Conservation (phyloP, 2,797 vertebrate species). For the Hypotaenidia okinawae region DNA sequence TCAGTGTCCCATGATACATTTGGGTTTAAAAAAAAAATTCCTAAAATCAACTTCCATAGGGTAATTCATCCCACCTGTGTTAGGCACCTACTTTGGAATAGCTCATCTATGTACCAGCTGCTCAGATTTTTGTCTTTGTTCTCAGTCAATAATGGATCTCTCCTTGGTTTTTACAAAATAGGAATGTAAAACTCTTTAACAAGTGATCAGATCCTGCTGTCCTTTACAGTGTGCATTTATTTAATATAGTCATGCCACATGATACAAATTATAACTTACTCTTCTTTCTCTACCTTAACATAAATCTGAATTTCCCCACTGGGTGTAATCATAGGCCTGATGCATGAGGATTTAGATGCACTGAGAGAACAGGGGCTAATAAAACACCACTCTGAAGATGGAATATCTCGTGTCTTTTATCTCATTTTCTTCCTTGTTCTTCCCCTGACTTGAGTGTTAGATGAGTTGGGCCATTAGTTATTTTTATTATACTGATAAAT, state of each 20-base stretch:
- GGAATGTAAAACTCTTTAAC: background rate
- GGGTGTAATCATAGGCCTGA: background rate
- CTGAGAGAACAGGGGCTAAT: constrained; percentile 39
- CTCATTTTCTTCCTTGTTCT: background rate
- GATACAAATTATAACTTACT: background rate
- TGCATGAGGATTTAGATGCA: constrained; percentile 22
- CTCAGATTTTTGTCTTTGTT: background rate
- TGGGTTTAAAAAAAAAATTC: background rate
- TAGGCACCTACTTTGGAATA: background rate
- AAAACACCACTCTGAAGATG: constrained; percentile 24
- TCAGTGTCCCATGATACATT: background rate
- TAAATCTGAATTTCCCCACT: constrained; percentile 34
- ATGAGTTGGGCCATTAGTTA: background rate
- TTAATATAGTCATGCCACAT: background rate
- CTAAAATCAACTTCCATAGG: background rate
- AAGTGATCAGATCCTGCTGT: background rate
- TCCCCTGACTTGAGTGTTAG: background rate
- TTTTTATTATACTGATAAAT: constrained; percentile 31
- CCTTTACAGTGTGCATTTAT: background rate
- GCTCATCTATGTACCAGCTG: background rate
- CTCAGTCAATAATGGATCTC: background rate
- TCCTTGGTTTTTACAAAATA: background rate
- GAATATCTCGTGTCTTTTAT: background rate
- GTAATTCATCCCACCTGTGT: background rate
- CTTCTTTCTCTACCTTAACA: constrained; percentile 3